phyloP scores from a whole-genome alignment of 2,888 invertebrate genomes.

The Philereme vetulata region DNA sequence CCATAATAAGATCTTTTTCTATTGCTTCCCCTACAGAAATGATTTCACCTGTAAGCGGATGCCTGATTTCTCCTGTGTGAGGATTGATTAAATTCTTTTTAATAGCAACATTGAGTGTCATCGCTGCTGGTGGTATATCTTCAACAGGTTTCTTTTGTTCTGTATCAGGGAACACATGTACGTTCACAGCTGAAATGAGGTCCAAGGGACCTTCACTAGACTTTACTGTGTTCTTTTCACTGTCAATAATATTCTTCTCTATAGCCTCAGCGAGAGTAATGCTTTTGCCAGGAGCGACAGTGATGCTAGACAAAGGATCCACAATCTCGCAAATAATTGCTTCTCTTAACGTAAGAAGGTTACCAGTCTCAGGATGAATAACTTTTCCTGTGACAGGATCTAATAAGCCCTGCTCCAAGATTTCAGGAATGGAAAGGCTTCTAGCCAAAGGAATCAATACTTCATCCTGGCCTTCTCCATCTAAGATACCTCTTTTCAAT shows the following conservation, averaged over 20 bases:
- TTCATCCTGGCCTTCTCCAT: constrained; percentile 89
- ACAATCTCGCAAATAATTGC: constrained; percentile 95
- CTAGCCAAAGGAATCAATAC: constrained; percentile 91
- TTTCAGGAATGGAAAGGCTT: constrained; percentile 92
- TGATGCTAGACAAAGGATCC: constrained; percentile 90
- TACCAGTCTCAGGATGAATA: constrained; percentile 94
- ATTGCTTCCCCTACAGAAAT: constrained; percentile 88
- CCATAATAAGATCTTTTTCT: constrained; percentile 90
- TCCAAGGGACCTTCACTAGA: constrained; percentile 85
- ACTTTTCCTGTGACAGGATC: constrained; percentile 89
- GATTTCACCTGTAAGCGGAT: constrained; percentile 88
- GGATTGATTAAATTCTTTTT: constrained; percentile 89
- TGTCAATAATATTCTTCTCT: constrained; percentile 87
- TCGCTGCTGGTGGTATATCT: constrained; percentile 90
- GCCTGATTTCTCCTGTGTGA: constrained; percentile 85
- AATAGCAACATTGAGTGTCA: constrained; percentile 92
- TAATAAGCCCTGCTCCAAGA: constrained; percentile 93
- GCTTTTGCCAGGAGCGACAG: constrained; percentile 84
- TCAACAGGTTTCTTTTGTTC: constrained; percentile 59
- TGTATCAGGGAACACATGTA: constrained; percentile 84
- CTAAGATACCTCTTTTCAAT: constrained; percentile 91
- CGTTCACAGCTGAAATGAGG: constrained; percentile 88
- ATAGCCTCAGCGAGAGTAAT: constrained; percentile 92
- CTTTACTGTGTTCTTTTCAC: constrained; percentile 86
- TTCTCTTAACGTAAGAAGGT: constrained; percentile 89